Percentiles rank a stretch among this genome's conserved stretches.
phyloP scores from a whole-genome alignment of 2,797 vertebrate genomes.

The Delichon dasypus region DNA sequence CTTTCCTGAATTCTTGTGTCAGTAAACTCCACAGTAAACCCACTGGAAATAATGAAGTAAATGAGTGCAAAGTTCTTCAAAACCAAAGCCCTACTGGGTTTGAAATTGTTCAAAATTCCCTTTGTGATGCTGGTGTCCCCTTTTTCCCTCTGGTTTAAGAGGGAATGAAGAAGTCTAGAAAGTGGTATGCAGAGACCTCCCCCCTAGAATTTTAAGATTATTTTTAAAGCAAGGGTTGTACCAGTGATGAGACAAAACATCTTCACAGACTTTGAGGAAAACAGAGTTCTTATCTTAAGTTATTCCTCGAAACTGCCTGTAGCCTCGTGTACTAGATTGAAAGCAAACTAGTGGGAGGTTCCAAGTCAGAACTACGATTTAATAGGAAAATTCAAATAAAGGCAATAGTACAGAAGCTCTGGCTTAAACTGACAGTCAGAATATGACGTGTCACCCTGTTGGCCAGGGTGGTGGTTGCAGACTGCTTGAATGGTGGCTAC shows the following conservation, averaged over 20 bases:
- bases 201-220: not conserved
- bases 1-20: not conserved
- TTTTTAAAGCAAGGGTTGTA: not conserved
- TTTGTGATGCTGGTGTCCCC: not conserved
- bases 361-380: not conserved
- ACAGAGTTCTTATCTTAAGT: not conserved
- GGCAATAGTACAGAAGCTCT: not conserved
- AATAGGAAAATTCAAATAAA: not conserved
- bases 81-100: not conserved
- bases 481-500: rapidly evolving
- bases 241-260: not conserved
- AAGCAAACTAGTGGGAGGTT: not conserved
- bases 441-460: not conserved
- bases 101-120: not conserved
- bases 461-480: not conserved
- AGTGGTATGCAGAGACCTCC: not conserved
- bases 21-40: not conserved
- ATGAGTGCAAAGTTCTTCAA: not conserved
- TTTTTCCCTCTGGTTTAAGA: not conserved
- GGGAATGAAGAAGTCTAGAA: not conserved
- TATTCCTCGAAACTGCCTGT: not conserved
- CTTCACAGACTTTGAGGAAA: not conserved
- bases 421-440: not conserved
- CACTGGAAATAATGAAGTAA: not conserved
- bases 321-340: not conserved